These are phyloP conservation scores for Rhinogobius similis DNA, from an alignment of 2,113 vertebrate species.

Conservation along the genomic window DNA sequence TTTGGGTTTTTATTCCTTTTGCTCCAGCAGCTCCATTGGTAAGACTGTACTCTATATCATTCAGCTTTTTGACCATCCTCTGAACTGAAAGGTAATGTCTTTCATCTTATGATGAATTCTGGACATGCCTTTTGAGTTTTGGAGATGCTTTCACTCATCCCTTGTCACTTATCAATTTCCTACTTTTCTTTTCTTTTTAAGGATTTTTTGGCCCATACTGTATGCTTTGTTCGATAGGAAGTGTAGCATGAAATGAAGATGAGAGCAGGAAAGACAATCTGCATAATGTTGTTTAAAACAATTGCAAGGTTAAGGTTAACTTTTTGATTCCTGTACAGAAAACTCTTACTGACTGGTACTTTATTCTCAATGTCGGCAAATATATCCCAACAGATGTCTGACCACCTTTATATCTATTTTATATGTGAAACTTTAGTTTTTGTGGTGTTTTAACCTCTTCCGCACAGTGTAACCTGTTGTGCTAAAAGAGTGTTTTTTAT, in stretches of 20 bases:
- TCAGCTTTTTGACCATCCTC: neutral
- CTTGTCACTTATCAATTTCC: too few species aligned
- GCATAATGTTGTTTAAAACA: too few species aligned
- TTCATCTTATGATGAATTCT: too few species aligned
- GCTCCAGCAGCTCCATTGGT: constrained; percentile 7
- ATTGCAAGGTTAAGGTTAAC: too few species aligned
- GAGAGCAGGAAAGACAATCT: neutral
- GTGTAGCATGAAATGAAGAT: neutral
- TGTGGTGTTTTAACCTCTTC: neutral
- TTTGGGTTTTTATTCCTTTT: constrained; percentile 24
- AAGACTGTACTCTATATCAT: neutral
- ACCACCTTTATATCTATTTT: constrained; percentile 8
- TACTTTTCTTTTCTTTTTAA: too few species aligned
- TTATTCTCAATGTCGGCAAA: too few species aligned
- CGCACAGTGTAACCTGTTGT: neutral
- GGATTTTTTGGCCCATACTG: too few species aligned
- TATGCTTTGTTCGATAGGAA: too few species aligned
- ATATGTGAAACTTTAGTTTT: constrained; percentile 11
- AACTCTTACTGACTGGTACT: too few species aligned
- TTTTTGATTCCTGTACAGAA: too few species aligned
- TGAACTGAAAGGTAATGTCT: too few species aligned
- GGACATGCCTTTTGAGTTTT: neutral
- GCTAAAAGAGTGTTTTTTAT: neutral
- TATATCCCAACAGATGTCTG: constrained; percentile 7
- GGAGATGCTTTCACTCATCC: neutral